Base-by-base conservation (phyloP, 2,797 vertebrate species). In the Calcarius lapponicus region DNA sequence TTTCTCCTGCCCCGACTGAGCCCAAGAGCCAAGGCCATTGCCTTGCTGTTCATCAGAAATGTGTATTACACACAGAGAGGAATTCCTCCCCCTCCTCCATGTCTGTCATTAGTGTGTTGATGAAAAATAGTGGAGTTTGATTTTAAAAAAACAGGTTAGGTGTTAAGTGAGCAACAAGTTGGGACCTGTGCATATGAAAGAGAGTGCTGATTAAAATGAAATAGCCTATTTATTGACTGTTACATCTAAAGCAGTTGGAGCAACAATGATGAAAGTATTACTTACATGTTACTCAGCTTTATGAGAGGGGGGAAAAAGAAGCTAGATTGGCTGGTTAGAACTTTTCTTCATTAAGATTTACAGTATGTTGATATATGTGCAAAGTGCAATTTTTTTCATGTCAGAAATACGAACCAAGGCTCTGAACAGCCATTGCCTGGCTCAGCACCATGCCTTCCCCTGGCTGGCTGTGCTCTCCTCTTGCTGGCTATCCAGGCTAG, bases 161-260 rank as follows among this genome's bases (percentile, higher is more conserved):
- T 92, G 62, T 87, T 94, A 92, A 92, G 76, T 53, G 71, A 95
- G 86, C 70, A 88, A 64, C 64, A 81, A 73, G 78, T 7, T 83
- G 69, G 31, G 80, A 72, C 80, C 53, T 50, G 42, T 36, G 47
- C 1, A 1, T 50, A 7, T 28, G 64, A 78, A 71, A 70, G 74
- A 86, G 78, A 84, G 72, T 0, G 0, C 50, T 61, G 70, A 61
- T 86, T 80, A 86, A 42, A 87, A 81, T 89, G 31, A 81, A 89
- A 61, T 57, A 53, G 9, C 61, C 60, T 84, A 6, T 42, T 91
- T 84, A 86, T 29, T 65, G 69, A 50, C 54, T 24, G 62, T 34
- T 71, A 62, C 22, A 61, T 15, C 70, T 81, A 38, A 64, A 90
- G 83, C 45, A 66, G 25, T 47, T 79, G 45, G 24, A 82, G 69